These are phyloP conservation scores for Aporophyla lueneburgensis DNA, from an alignment of 2,888 invertebrate species.

Conservation along the genomic window DNA sequence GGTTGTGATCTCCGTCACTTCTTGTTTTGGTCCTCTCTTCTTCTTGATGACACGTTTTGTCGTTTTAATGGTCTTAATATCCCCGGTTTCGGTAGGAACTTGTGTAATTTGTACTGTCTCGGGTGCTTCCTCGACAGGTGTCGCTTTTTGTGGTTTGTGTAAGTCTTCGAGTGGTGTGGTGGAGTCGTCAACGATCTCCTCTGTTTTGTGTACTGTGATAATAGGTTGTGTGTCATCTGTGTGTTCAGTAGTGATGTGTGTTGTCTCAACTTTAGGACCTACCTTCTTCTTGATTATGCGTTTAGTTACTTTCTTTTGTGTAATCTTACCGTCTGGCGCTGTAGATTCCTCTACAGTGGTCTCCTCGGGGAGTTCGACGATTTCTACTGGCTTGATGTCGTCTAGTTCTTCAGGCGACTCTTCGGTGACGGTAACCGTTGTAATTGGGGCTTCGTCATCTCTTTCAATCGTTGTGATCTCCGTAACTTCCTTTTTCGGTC, in stretches of 20 bases:
- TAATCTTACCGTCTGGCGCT: slow-evolving; percentile 65
- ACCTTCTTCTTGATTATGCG: slow-evolving; percentile 58
- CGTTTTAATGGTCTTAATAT: slow-evolving; percentile 72
- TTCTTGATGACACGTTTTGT: slow-evolving; percentile 73
- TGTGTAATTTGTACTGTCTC: slow-evolving; percentile 67
- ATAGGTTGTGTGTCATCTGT: slow-evolving; percentile 28
- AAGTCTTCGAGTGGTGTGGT: slow-evolving; percentile 51
- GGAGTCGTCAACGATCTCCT: slow-evolving; percentile 65
- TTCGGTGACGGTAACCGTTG: slow-evolving; percentile 43
- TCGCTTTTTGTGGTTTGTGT: slow-evolving; percentile 42
- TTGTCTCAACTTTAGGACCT: background rate
- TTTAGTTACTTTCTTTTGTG: slow-evolving; percentile 58
- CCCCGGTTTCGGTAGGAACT: slow-evolving; percentile 63
- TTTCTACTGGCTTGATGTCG: background rate
- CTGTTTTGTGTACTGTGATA: slow-evolving; percentile 39
- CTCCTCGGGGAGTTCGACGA: slow-evolving; percentile 25
- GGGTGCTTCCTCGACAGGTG: slow-evolving; percentile 59
- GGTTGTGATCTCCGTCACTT: slow-evolving; percentile 66
- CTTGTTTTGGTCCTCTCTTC: slow-evolving; percentile 62
- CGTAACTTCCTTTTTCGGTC: slow-evolving; percentile 63
- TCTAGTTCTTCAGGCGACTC: slow-evolving; percentile 43
- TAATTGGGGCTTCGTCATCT: slow-evolving; percentile 55
- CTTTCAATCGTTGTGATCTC: slow-evolving; percentile 65
- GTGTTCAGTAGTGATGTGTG: slow-evolving; percentile 63
- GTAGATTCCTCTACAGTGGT: slow-evolving; percentile 1